Evolutionary conservation across 2,888 invertebrate genomes (phyloP).

Genomic region (Hylaea fasciaria): DNA sequence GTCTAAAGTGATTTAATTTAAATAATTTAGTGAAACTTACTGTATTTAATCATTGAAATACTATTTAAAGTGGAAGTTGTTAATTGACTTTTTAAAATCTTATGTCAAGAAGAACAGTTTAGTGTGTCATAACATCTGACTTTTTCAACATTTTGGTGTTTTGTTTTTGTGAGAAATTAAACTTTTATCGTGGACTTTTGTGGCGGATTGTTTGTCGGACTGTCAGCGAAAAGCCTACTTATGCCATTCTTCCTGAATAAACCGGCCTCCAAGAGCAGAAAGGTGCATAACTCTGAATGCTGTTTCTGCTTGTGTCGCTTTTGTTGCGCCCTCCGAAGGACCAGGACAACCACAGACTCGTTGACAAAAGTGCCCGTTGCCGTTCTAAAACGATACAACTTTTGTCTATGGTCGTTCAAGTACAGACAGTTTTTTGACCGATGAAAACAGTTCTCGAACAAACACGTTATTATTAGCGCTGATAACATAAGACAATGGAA

Average conservation of each 20-base stretch:
- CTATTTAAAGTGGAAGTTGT: slow-evolving; percentile 14
- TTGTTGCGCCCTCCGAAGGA: slow-evolving; percentile 69
- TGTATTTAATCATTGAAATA: slow-evolving; percentile 10
- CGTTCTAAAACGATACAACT: slow-evolving; percentile 77
- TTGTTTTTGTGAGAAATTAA: slow-evolving; percentile 5
- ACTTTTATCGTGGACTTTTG: slow-evolving; percentile 15
- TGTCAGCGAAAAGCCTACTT: slow-evolving; percentile 71
- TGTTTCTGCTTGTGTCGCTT: slow-evolving; percentile 69
- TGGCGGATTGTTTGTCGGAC: slow-evolving; percentile 28
- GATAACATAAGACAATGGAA: slow-evolving; percentile 57
- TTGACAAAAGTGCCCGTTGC: slow-evolving; percentile 71
- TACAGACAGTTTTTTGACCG: slow-evolving; percentile 68
- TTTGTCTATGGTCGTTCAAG: slow-evolving; percentile 78
- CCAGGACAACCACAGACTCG: slow-evolving; percentile 69
- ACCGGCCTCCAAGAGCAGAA: slow-evolving; percentile 66
- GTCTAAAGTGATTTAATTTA: slow-evolving; percentile 50
- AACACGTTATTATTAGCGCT: slow-evolving; percentile 41
- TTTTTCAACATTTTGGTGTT: too few species aligned
- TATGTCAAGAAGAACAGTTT: not conserved
- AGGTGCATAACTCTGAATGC: slow-evolving; percentile 70
- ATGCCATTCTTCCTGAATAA: slow-evolving; percentile 74
- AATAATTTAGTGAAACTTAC: slow-evolving; percentile 13
- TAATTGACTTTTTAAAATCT: slow-evolving; percentile 5
- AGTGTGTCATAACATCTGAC: slow-evolving; percentile 5
- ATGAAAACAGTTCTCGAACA: slow-evolving; percentile 42